Evolutionary conservation across 1,140 invertebrate genomes (phyloP).

Genomic region (Temnothorax curvispinosus): DNA sequence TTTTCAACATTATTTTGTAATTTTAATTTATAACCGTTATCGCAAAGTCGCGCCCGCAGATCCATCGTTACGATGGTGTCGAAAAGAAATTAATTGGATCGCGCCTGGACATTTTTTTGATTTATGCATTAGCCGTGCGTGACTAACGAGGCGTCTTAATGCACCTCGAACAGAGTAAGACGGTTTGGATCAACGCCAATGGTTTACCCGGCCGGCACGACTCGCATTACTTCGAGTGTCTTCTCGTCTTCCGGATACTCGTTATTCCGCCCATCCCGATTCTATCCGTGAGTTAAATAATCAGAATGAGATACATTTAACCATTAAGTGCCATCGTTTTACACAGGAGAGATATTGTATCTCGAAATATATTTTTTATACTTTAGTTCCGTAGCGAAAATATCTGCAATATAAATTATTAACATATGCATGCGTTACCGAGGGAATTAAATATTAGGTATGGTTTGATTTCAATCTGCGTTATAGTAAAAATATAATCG

Average conservation of each 20-base stretch:
- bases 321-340: slow-evolving; percentile 49
- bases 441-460: neutral
- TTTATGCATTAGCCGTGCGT: slow-evolving; percentile 59
- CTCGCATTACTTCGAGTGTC: slow-evolving; percentile 71
- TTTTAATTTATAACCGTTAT: neutral
- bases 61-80: neutral
- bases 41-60: neutral
- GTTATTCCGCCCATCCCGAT: slow-evolving; percentile 37
- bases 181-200: slow-evolving; percentile 67
- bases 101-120: slow-evolving; percentile 51
- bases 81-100: slow-evolving; percentile 50
- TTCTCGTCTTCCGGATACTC: slow-evolving; percentile 43
- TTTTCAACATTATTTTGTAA: slow-evolving; percentile 16
- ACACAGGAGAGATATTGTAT: neutral
- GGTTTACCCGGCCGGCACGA: slow-evolving; percentile 52
- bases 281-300: slow-evolving; percentile 55
- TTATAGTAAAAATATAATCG: neutral
- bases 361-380: slow-evolving; percentile 23
- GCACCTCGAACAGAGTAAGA: slow-evolving; percentile 65
- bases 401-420: neutral
- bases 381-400: neutral
- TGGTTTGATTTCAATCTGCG: neutral
- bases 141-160: slow-evolving; percentile 65
- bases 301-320: slow-evolving; percentile 55
- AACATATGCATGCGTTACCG: neutral